Evolutionary conservation across 2,113 vertebrate genomes (phyloP).

Genomic region (Gobiocypris rarus): DNA sequence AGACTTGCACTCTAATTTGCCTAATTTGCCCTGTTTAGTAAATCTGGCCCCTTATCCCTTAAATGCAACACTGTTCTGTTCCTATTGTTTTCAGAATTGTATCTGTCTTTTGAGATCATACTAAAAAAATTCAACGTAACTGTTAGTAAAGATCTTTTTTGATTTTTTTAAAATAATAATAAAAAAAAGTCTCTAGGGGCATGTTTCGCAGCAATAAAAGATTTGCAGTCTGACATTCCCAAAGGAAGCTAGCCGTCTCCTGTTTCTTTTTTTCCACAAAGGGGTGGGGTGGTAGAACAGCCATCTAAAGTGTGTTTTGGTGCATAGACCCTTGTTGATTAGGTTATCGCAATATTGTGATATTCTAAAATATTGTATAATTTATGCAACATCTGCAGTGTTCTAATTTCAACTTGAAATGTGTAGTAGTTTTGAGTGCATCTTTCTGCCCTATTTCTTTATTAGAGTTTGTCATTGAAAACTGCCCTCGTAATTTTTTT

Average conservation of each 20-base stretch:
- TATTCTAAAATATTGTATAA: not conserved
- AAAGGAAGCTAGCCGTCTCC: slow-evolving; percentile 59
- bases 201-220: slow-evolving; percentile 61
- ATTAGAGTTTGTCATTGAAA: not conserved
- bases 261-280: slow-evolving; percentile 16
- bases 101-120: not conserved
- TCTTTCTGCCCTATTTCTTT: not conserved
- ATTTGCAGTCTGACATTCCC: slow-evolving; percentile 56
- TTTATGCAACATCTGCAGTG: not conserved
- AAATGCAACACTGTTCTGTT: not conserved
- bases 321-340: not conserved
- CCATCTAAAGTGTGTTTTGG: not conserved
- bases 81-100: not conserved
- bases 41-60: not conserved
- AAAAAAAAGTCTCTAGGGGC: slow-evolving; percentile 7
- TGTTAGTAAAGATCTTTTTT: too few relatives aligned
- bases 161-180: not conserved
- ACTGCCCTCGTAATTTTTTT: not conserved
- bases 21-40: too few relatives aligned
- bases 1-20: too few relatives aligned
- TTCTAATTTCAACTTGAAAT: not conserved
- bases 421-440: not conserved
- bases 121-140: not conserved
- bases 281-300: not conserved
- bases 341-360: not conserved